Percentiles rank a stretch among this genome's conserved stretches.
phyloP scores from a whole-genome alignment of 2,888 invertebrate species.

The Serripes groenlandicus region DNA sequence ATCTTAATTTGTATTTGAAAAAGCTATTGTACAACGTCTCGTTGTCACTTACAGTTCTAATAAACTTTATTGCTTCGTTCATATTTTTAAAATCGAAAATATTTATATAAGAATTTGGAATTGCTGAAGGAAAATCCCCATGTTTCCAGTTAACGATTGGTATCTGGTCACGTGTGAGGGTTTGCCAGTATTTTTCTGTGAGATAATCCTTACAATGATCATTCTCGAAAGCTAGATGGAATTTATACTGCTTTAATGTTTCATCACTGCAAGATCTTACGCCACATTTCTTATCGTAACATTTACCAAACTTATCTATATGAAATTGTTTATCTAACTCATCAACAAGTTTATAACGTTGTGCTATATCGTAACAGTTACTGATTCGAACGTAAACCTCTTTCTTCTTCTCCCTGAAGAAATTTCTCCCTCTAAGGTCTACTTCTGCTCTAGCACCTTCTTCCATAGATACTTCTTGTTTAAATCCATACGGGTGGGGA shows the following conservation, averaged over 20 bases:
- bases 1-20: slow-evolving; percentile 71
- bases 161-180: slow-evolving; percentile 69
- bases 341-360: slow-evolving; percentile 52
- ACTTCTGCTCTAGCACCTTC: slow-evolving; percentile 32
- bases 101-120: slow-evolving; percentile 66
- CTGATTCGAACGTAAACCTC: slow-evolving; percentile 50
- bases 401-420: slow-evolving; percentile 56
- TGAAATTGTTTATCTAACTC: slow-evolving; percentile 56
- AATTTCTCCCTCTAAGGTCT: slow-evolving; percentile 43
- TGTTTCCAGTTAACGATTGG: slow-evolving; percentile 76
- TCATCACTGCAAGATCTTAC: slow-evolving; percentile 49
- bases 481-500: slow-evolving; percentile 69
- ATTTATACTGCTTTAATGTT: slow-evolving; percentile 72
- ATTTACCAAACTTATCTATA: slow-evolving; percentile 74
- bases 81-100: slow-evolving; percentile 66
- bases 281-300: slow-evolving; percentile 66
- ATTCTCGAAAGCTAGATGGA: slow-evolving; percentile 78
- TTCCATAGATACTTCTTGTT: slow-evolving; percentile 30
- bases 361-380: slow-evolving; percentile 63
- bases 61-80: slow-evolving; percentile 57
- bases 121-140: slow-evolving; percentile 33
- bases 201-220: slow-evolving; percentile 76
- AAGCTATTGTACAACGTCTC: slow-evolving; percentile 75
- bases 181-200: slow-evolving; percentile 77
- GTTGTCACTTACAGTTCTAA: slow-evolving; percentile 65